phyloP scores from a whole-genome alignment of 1,140 invertebrate species.

The Whitmania pigra region DNA sequence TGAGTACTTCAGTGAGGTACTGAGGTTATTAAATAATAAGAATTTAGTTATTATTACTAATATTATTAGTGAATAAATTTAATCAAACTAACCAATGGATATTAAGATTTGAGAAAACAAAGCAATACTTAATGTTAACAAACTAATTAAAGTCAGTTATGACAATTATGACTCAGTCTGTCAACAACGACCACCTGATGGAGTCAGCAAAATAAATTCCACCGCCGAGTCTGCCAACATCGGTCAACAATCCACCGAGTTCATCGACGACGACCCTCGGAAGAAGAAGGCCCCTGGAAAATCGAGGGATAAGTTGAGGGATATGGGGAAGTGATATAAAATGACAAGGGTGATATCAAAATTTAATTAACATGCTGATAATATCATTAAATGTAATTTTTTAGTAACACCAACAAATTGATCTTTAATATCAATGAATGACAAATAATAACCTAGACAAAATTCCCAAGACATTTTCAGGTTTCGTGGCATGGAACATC shows the following conservation, averaged over 20 bases:
- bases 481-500: conserved; percentile 36
- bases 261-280: conserved; percentile 40
- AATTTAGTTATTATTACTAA: no score
- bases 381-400: neutral
- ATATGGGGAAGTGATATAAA: neutral
- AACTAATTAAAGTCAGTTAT: no score
- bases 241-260: conserved; percentile 33
- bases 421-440: neutral
- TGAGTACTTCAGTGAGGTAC: conserved; percentile 36
- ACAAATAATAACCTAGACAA: conserved; percentile 34
- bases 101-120: no score
- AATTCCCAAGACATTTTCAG: conserved; percentile 39
- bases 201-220: conserved; percentile 41
- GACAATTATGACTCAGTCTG: no score
- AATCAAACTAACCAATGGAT: no score
- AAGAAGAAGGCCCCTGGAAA: conserved; percentile 36
- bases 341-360: neutral
- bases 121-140: no score
- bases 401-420: neutral
- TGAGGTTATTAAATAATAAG: conserved; percentile 14
- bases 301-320: neutral
- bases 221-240: conserved; percentile 37
- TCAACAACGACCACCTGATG: conserved; percentile 27
- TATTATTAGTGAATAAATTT: no score
- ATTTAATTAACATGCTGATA: neutral